A percentile compares a stretch with the other conserved stretches of the same genome.
phyloP scores from a whole-genome alignment of 2,113 vertebrate genomes.

The Procavia capensis region DNA sequence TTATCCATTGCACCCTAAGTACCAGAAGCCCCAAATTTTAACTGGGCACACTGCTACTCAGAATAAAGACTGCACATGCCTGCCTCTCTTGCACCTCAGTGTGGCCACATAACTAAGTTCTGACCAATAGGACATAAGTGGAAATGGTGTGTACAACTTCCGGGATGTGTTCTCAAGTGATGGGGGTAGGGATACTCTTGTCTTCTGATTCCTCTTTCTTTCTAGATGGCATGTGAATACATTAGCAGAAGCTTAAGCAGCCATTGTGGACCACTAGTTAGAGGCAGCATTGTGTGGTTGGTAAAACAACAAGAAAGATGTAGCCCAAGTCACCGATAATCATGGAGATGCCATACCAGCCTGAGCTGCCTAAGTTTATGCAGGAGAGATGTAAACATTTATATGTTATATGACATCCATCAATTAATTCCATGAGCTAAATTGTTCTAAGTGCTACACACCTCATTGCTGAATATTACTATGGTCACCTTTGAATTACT shows the following conservation, averaged over 20 bases:
- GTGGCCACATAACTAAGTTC: not conserved
- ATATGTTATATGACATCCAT: too few species aligned
- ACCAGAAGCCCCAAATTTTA: not conserved
- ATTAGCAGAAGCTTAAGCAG: not conserved
- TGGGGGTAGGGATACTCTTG: not conserved
- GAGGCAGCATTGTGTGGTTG: not conserved
- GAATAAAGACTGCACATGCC: not conserved
- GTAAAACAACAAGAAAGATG: not conserved
- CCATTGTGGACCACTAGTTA: not conserved
- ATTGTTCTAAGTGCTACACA: too few species aligned
- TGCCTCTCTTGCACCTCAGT: not conserved
- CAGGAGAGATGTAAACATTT: not conserved
- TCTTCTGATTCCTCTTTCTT: not conserved
- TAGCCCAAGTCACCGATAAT: not conserved
- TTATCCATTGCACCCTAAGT: not conserved
- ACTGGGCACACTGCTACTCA: not conserved
- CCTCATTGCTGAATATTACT: too few species aligned
- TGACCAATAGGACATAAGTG: not conserved
- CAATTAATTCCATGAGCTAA: too few species aligned
- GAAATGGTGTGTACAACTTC: not conserved
- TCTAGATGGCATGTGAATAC: not conserved
- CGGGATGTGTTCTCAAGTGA: not conserved
- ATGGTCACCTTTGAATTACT: too few species aligned
- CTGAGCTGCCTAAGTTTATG: not conserved
- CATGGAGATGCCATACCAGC: not conserved